Evolutionary conservation across 1,140 invertebrate species (phyloP), one percentile per base, ranked within the genome.

Genomic region (Aphaenogaster floridana): DNA sequence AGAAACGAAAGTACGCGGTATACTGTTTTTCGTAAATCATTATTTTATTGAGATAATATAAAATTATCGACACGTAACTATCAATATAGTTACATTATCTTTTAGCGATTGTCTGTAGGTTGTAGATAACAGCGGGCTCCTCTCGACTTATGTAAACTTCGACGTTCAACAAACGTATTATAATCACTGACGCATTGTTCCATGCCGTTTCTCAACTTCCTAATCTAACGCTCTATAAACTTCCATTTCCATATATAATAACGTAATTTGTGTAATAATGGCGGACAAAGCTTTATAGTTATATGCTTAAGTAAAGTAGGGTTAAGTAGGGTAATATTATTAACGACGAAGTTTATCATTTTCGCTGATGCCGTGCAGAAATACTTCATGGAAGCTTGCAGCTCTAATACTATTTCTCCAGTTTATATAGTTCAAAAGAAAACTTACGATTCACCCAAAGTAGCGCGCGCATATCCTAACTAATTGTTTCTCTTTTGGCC

Each of bases 241-340:
- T 80, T 52, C 21, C 57, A 48, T 57, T 71, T 86, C 45, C 92
- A 90, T 85, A 90, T 72, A 89, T 91, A 90, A 93, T 94, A 93
- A 91, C 89, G 48, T 74, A 84, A 84, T 84, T 84, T 39, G 63
- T 50, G 50, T 57, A 59, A 36, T 66, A 87, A 81, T 76, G 77
- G 79, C 28, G 83, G 88, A 69, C 77, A 74, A 72, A 87, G 66
- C 69, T 52, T 86, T 21, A 39, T 63, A 34, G 68, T 86, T 83
- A 91, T 66, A 52, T 86, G 80, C 86, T 88, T 74, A 90, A 91
- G 80, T 39, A 54, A 89, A 90, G 80, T 80, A 28, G 63, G 80
- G 76, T 80, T 85, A 78, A 79, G 80, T 89, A 64, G 72, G 76
- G 77, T 66, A 86, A 91, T 84, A 76, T 88, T 86, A 88, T 88